phyloP scores from a whole-genome alignment of 1,140 invertebrate species.

The Drosophila auraria region DNA sequence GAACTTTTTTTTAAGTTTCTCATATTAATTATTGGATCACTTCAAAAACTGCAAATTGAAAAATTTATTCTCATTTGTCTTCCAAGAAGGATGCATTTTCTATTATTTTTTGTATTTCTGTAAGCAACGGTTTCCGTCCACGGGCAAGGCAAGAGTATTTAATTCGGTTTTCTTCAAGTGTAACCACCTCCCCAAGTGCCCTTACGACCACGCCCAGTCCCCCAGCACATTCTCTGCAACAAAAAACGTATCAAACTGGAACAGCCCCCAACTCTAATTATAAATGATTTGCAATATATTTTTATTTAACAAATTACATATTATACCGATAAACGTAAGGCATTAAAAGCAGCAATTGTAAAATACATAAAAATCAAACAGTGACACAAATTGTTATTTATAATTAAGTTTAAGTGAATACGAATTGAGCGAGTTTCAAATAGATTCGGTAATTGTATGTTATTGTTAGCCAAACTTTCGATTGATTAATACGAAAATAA shows the following conservation, averaged over 20 bases:
- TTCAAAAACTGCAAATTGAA: conserved; percentile 34
- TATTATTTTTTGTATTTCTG: conserved; percentile 54
- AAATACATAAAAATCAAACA: conserved; percentile 53
- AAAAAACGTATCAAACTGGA: background rate
- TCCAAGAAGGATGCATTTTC: conserved; percentile 62
- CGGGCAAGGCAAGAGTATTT: conserved; percentile 74
- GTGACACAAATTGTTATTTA: conserved; percentile 55
- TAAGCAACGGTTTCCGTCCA: conserved; percentile 79
- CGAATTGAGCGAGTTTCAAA: conserved; percentile 11
- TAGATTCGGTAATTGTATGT: conserved; percentile 47
- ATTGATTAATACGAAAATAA: conserved; percentile 42
- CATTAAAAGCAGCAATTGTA: conserved; percentile 52
- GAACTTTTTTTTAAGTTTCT: conserved; percentile 34
- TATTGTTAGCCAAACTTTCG: conserved; percentile 52
- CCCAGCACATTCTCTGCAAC: conserved; percentile 14
- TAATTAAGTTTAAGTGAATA: conserved; percentile 53
- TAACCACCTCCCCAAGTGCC: conserved; percentile 53
- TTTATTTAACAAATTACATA: conserved; percentile 34
- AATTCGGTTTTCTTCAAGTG: conserved; percentile 39
- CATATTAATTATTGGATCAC: conserved; percentile 44
- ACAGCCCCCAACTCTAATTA: conserved; percentile 11
- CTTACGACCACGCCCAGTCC: conserved; percentile 68
- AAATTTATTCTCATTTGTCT: conserved; percentile 76
- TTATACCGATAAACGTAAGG: conserved; percentile 16
- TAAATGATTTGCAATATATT: conserved; percentile 69